Conservation (phyloP, 2,888 invertebrate species). For the Macrophya alboannulata region DNA sequence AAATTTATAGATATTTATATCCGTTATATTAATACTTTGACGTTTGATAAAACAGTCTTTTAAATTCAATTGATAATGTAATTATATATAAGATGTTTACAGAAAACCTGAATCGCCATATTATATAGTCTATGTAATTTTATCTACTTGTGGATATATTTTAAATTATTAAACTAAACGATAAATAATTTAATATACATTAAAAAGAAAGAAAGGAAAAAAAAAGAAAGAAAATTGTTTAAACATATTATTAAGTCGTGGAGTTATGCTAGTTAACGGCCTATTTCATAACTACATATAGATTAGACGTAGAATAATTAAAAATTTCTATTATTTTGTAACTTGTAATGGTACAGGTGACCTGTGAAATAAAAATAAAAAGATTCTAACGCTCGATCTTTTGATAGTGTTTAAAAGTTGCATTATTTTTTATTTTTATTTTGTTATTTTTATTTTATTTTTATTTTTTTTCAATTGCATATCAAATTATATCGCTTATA, state of each 20-base stretch:
- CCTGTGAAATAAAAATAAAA: constrained; percentile 15
- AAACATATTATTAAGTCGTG: constrained; percentile 4
- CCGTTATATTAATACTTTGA: constrained; percentile 44
- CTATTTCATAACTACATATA: neutral
- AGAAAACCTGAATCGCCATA: neutral
- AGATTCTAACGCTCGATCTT: neutral
- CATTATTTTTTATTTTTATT: neutral
- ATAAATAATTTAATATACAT: constrained; percentile 30
- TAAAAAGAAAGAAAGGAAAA: neutral
- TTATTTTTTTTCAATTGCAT: neutral
- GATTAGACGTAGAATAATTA: neutral
- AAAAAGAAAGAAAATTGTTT: neutral
- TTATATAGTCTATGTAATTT: neutral
- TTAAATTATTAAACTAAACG: constrained; percentile 13
- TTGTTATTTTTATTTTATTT: neutral
- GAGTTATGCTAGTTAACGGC: neutral
- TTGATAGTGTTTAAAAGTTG: constrained; percentile 13
- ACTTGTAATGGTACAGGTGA: constrained; percentile 41
- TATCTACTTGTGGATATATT: neutral
- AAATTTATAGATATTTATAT: constrained; percentile 22
- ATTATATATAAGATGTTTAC: neutral
- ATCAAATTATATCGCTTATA: constrained; percentile 13
- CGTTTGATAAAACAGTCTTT: constrained; percentile 50
- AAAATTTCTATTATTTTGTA: constrained; percentile 26
- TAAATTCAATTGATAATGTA: constrained; percentile 2